Evolutionary conservation across 2,113 vertebrate species (phyloP).

Genomic region (Oreotragus oreotragus): DNA sequence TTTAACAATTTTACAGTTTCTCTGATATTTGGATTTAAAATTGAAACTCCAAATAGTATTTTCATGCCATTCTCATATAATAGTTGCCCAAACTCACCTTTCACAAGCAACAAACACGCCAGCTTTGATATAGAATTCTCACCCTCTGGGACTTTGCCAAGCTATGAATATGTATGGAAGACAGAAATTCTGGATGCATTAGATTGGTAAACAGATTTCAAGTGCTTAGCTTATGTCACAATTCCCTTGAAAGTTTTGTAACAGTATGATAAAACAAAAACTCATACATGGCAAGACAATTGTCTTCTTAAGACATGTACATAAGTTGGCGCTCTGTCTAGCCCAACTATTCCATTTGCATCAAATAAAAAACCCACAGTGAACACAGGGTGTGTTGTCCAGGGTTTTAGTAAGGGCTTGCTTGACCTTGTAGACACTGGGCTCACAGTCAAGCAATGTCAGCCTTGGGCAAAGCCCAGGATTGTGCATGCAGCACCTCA

Average conservation of each 20-base stretch:
- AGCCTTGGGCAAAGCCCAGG: background rate
- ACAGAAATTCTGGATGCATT: background rate
- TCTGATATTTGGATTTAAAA: background rate
- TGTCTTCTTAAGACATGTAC: background rate
- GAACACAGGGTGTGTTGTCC: background rate
- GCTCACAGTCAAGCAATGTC: background rate
- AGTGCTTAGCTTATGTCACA: background rate
- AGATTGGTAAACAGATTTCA: conserved; percentile 22
- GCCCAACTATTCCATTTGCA: background rate
- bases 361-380: background rate
- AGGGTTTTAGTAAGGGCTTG: background rate
- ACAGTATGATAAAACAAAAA: conserved; percentile 6
- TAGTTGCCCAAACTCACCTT: background rate
- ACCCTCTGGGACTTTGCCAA: background rate
- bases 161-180: background rate
- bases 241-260: conserved; percentile 5
- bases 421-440: background rate
- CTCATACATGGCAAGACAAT: background rate
- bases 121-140: background rate
- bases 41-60: background rate
- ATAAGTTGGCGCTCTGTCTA: background rate
- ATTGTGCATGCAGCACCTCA: background rate
- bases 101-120: background rate
- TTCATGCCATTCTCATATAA: background rate
- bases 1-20: background rate